These are phyloP conservation scores for Anarrhichthys ocellatus DNA, from an alignment of 2,113 vertebrate genomes.

Conservation along the genomic window DNA sequence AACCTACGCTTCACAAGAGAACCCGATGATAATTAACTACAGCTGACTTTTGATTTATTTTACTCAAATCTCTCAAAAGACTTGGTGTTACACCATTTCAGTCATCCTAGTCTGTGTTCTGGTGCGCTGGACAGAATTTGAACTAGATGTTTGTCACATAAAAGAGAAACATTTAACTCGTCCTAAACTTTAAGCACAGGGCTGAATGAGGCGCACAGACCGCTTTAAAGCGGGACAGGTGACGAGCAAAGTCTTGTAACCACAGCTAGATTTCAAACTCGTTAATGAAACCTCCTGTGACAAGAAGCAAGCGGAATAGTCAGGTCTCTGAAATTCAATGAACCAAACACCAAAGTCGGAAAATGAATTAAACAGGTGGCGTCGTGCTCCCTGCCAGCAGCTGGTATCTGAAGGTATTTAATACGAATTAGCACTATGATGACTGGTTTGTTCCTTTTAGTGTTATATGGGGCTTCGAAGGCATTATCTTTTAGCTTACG, in stretches of 20 bases:
- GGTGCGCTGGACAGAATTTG: conserved; percentile 9
- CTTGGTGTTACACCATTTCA: not conserved
- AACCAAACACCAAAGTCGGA: not conserved
- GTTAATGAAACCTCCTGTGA: conserved; percentile 22
- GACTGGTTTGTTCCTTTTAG: not conserved
- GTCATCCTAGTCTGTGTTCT: conserved; percentile 3
- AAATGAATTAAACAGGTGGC: not conserved
- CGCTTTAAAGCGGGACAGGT: not conserved
- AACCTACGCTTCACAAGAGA: not conserved
- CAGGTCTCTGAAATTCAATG: conserved; percentile 15
- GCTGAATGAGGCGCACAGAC: not conserved
- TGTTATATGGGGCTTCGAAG: not conserved
- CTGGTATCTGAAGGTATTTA: not conserved
- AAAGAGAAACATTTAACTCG: conserved; percentile 18
- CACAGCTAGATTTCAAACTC: conserved; percentile 14
- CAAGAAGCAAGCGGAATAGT: conserved; percentile 2
- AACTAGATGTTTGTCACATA: conserved; percentile 21
- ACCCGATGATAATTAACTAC: not conserved
- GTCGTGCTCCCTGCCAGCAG: not conserved
- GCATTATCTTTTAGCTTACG: not conserved
- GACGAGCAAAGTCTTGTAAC: conserved; percentile 20
- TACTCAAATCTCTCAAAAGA: conserved; percentile 11
- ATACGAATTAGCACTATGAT: conserved; percentile 5
- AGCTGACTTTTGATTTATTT: not conserved
- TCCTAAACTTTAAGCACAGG: not conserved